Conservation (phyloP, 2,113 vertebrate species). For the Ptychochromis oligacanthus region DNA sequence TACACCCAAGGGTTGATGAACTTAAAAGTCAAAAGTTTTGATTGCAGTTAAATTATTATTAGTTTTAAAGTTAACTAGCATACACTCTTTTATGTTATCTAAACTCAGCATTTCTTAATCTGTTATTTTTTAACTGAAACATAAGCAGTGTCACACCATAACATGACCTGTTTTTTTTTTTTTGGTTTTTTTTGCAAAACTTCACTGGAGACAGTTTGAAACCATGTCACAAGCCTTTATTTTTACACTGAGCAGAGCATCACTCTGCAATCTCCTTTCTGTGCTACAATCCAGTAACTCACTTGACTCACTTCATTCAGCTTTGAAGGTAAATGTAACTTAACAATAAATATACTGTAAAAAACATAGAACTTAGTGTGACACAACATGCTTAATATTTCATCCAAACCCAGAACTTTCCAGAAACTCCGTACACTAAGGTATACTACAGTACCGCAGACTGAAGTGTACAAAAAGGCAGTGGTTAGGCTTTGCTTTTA, state of each 20-base stretch:
- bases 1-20: no score
- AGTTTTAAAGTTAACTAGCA: neutral
- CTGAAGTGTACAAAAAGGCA: no score
- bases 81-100: rapidly evolving
- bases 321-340: rapidly evolving
- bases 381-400: no score
- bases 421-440: no score
- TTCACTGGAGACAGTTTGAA: neutral
- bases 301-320: neutral
- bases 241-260: neutral
- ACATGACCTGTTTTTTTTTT: neutral
- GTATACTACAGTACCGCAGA: no score
- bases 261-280: neutral
- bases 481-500: neutral
- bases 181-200: neutral
- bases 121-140: neutral
- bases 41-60: neutral
- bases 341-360: rapidly evolving
- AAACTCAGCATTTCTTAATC: neutral
- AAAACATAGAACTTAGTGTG: no score
- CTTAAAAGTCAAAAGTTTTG: neutral
- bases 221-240: neutral
- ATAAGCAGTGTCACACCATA: neutral
- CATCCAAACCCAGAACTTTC: neutral
- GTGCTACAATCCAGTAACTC: neutral